Percentiles rank a stretch among this genome's conserved stretches.
phyloP scores from a whole-genome alignment of 2,888 invertebrate species.

The Noctua pronuba region DNA sequence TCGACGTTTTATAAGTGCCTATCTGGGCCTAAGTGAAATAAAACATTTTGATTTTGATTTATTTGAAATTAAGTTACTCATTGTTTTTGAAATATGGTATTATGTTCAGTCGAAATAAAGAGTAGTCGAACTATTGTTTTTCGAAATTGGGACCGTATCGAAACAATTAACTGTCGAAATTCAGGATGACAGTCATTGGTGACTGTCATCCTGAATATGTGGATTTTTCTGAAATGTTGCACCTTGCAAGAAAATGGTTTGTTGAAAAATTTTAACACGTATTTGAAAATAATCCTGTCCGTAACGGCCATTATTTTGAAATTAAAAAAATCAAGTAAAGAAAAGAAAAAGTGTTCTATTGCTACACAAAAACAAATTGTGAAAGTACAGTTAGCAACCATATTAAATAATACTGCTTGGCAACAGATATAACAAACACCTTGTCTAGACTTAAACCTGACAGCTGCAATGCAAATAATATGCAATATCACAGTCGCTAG shows the following conservation, averaged over 20 bases:
- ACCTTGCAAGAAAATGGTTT: background rate
- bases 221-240: background rate
- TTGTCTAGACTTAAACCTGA: background rate
- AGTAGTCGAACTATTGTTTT: too few species aligned
- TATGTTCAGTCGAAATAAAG: too few species aligned
- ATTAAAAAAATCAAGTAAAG: background rate
- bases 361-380: background rate
- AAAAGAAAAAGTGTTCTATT: background rate
- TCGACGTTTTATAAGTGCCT: too few species aligned
- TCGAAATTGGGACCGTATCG: too few species aligned
- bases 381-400: background rate
- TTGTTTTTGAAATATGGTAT: too few species aligned
- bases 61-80: background rate
- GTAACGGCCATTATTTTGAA: background rate
- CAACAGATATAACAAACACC: background rate
- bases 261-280: background rate
- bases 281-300: background rate
- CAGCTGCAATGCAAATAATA: conserved; percentile 6
- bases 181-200: too few species aligned
- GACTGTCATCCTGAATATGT: too few species aligned
- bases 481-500: background rate
- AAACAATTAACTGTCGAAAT: too few species aligned
- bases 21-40: too few species aligned
- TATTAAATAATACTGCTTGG: background rate
- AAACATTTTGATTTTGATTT: too few species aligned